phyloP scores from a whole-genome alignment of 2,888 invertebrate species.

The Nomada lathburiana region DNA sequence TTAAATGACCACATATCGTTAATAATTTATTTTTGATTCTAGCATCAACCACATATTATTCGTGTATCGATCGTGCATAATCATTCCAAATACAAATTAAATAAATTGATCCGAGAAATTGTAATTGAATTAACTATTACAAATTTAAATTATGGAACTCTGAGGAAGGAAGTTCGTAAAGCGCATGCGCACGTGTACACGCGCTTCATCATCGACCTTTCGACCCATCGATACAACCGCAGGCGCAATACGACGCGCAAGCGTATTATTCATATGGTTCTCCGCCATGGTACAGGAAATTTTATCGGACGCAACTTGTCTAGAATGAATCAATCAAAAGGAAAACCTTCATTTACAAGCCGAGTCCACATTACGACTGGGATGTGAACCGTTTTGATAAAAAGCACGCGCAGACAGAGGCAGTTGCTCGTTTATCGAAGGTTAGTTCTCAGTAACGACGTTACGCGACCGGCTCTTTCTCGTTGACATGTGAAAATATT shows the following conservation, averaged over 20 bases:
- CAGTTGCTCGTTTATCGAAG: conserved; percentile 10
- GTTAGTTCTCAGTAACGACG: conserved; percentile 5
- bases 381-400: not conserved
- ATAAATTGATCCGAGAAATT: not conserved
- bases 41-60: too few species aligned
- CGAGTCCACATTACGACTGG: not conserved
- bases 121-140: not conserved
- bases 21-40: not conserved
- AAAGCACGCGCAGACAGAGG: not conserved
- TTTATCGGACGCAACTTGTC: conserved; percentile 30
- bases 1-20: not conserved
- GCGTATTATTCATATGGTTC: conserved; percentile 40
- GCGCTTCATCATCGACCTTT: conserved; percentile 41
- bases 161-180: not conserved
- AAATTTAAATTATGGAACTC: conserved; percentile 4
- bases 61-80: too few species aligned
- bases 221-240: not conserved
- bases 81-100: not conserved
- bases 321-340: conserved; percentile 16
- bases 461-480: conserved; percentile 18
- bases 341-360: not conserved
- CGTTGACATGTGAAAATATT: conserved; percentile 31
- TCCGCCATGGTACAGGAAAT: conserved; percentile 40
- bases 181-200: conserved; percentile 15
- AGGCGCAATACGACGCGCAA: conserved; percentile 50